Conservation (phyloP, 2,113 vertebrate genomes). For the Ctenodactylus gundi region DNA sequence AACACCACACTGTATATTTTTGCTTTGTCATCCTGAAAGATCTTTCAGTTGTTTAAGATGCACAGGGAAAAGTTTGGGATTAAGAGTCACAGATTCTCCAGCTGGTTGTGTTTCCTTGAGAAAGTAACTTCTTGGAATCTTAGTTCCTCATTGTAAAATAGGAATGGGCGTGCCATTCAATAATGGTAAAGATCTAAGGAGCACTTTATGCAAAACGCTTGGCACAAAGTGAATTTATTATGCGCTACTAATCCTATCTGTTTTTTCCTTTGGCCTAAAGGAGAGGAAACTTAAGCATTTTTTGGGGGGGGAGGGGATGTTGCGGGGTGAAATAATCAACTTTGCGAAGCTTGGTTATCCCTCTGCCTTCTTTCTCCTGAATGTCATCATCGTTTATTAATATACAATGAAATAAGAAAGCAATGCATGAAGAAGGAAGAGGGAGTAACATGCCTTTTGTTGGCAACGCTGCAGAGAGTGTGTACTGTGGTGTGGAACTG, state of each 20-base stretch:
- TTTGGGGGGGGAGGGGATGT: background rate
- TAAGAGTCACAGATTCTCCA: background rate
- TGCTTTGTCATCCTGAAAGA: background rate
- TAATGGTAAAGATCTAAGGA: background rate
- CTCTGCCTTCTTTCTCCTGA: background rate
- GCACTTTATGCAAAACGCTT: background rate
- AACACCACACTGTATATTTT: background rate
- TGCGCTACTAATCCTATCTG: background rate
- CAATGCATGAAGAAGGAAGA: background rate
- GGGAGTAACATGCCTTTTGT: background rate
- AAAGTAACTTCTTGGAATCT: background rate
- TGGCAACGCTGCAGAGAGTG: background rate
- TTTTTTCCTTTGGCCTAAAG: background rate
- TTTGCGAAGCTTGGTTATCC: background rate
- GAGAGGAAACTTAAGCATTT: background rate
- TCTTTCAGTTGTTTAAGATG: background rate
- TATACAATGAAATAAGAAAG: background rate
- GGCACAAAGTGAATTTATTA: background rate
- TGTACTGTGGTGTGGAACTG: too few species aligned
- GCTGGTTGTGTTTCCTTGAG: background rate
- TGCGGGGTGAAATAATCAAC: too few species aligned
- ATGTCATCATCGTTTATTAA: background rate
- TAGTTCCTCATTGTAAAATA: background rate
- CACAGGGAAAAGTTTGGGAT: background rate
- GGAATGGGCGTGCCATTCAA: background rate